Percentiles rank a stretch among this genome's conserved stretches.
These are phyloP conservation scores for Lissonota sp. DNA, from an alignment of 2,888 invertebrate species.

Conservation along the genomic window DNA sequence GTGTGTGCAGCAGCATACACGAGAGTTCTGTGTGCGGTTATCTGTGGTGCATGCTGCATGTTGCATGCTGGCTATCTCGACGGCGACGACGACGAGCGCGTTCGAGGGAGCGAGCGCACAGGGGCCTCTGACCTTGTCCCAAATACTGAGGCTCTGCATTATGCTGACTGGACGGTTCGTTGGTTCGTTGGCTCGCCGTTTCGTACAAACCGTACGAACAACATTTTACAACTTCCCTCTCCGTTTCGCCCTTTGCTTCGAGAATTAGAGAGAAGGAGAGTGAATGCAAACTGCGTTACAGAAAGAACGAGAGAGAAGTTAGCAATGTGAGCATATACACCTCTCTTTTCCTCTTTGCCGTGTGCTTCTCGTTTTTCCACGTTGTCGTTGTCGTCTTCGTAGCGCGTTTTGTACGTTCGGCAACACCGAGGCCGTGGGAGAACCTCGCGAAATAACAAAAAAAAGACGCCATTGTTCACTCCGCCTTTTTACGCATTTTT, in stretches of 20 bases:
- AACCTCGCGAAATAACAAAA: slow-evolving; percentile 55
- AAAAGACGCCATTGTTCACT: slow-evolving; percentile 40
- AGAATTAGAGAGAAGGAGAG: slow-evolving; percentile 5
- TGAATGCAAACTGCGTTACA: slow-evolving; percentile 2
- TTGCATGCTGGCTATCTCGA: slow-evolving; percentile 65
- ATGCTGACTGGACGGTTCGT: slow-evolving; percentile 68
- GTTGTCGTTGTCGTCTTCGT: slow-evolving; percentile 50
- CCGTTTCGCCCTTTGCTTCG: slow-evolving; percentile 65
- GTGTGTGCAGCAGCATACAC: slow-evolving; percentile 62
- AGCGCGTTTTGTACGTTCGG: slow-evolving; percentile 61
- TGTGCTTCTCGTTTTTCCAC: slow-evolving; percentile 15
- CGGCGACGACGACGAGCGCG: slow-evolving; percentile 68
- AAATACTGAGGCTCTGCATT: slow-evolving; percentile 79
- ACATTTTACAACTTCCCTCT: slow-evolving; percentile 52
- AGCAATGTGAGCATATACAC: slow-evolving; percentile 26
- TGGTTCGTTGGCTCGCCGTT: slow-evolving; percentile 71
- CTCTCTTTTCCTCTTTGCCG: slow-evolving; percentile 30
- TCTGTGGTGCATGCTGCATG: slow-evolving; percentile 61
- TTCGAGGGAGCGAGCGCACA: slow-evolving; percentile 74
- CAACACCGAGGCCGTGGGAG: slow-evolving; percentile 60
- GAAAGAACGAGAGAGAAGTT: slow-evolving; percentile 35
- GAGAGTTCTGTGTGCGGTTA: slow-evolving; percentile 62
- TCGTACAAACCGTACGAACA: slow-evolving; percentile 30
- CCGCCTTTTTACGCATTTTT: not conserved
- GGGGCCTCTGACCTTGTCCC: slow-evolving; percentile 84